These are phyloP conservation scores for Epicauta chinensis DNA, from an alignment of 1,140 invertebrate species.

Conservation along the genomic window DNA sequence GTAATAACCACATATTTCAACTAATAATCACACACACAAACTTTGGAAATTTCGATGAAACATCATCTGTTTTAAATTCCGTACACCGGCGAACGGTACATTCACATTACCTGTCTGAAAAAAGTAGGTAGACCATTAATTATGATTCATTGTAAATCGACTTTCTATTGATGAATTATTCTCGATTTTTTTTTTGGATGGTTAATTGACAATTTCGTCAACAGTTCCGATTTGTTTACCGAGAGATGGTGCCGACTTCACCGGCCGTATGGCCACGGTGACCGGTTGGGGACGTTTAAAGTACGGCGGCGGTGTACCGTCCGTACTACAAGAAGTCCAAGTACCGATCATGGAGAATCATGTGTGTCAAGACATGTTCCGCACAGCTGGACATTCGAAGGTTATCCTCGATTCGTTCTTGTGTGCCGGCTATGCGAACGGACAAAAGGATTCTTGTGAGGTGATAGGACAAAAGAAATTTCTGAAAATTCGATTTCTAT, in stretches of 20 bases:
- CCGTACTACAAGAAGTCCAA: slow-evolving; percentile 83
- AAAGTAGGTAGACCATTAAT: slow-evolving; percentile 15
- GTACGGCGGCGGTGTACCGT: slow-evolving; percentile 79
- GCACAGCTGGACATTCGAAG: slow-evolving; percentile 80
- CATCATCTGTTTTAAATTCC: too few relatives aligned
- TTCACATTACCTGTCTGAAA: neutral
- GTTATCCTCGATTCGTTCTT: slow-evolving; percentile 82
- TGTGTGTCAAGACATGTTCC: slow-evolving; percentile 92
- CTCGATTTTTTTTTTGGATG: neutral
- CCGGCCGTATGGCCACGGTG: slow-evolving; percentile 75
- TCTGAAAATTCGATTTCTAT: slow-evolving; percentile 1
- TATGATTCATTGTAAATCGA: slow-evolving; percentile 10
- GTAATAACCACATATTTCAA: too few relatives aligned
- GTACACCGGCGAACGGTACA: too few relatives aligned
- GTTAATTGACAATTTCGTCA: neutral
- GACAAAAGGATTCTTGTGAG: slow-evolving; percentile 91
- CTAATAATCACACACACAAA: too few relatives aligned
- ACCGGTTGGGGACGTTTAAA: slow-evolving; percentile 65
- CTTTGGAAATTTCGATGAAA: too few relatives aligned
- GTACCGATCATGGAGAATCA: slow-evolving; percentile 87
- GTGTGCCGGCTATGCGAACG: slow-evolving; percentile 90
- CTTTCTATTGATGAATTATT: slow-evolving; percentile 4
- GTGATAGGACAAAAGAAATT: slow-evolving; percentile 45
- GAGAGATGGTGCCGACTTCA: slow-evolving; percentile 70
- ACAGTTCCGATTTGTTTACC: slow-evolving; percentile 89